Conservation (phyloP, 2,888 invertebrate genomes). For the Scaptomyza reducta region DNA sequence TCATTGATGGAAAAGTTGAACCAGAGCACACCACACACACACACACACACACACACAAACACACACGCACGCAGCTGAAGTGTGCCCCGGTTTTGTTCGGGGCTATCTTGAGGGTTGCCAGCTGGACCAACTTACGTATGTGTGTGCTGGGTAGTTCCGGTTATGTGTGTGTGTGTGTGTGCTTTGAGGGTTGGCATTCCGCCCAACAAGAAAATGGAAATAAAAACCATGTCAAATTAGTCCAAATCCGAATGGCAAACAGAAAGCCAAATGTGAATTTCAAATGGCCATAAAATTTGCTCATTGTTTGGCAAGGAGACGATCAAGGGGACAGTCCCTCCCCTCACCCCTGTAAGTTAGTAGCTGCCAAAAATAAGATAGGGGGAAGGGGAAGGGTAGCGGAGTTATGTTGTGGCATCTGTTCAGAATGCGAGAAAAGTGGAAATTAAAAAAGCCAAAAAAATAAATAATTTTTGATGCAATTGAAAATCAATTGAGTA, state of each 20-base stretch:
- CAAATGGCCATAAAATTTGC: conserved; percentile 64
- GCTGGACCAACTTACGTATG: conserved; percentile 34
- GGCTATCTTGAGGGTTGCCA: conserved; percentile 55
- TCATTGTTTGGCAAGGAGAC: conserved; percentile 39
- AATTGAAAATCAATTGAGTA: conserved; percentile 8
- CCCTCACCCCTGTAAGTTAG: not conserved
- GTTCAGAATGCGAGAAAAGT: not conserved
- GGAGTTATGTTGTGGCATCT: conserved; percentile 1
- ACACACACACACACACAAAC: conserved; percentile 5
- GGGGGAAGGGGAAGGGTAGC: fast-evolving
- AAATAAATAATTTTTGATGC: not conserved
- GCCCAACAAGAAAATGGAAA: conserved; percentile 24
- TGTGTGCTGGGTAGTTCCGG: conserved; percentile 17
- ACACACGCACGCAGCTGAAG: conserved; percentile 35
- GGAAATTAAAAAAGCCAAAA: conserved; percentile 1
- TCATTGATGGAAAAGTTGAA: conserved; percentile 73
- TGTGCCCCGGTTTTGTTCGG: conserved; percentile 34
- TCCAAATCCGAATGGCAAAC: conserved; percentile 52
- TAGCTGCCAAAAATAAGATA: not conserved
- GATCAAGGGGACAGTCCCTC: not conserved
- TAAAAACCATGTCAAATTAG: conserved; percentile 64
- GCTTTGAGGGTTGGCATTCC: conserved; percentile 57
- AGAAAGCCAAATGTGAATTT: conserved; percentile 49
- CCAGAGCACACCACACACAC: conserved; percentile 45
- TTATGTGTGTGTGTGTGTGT: not conserved